These are phyloP conservation scores for Ptychobarbus kaznakovi DNA, from an alignment of 2,797 vertebrate species.

Conservation along the genomic window DNA sequence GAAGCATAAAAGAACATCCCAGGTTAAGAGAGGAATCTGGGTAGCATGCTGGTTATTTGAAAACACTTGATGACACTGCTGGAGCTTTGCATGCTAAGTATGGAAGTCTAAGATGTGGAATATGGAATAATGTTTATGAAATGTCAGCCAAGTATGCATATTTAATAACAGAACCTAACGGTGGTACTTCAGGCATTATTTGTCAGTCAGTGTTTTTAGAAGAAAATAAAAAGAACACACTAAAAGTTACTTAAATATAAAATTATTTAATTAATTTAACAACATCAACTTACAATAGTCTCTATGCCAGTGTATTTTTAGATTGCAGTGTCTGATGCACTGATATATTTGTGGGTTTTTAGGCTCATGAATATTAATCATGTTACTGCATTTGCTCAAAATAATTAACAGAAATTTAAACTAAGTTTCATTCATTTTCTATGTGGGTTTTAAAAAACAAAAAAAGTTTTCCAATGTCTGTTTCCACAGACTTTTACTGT, in stretches of 20 bases:
- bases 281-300: background rate
- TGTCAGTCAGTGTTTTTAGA: no score
- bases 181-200: no score
- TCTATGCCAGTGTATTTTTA: background rate
- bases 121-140: background rate
- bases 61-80: background rate
- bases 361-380: background rate
- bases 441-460: background rate
- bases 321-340: background rate
- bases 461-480: background rate
- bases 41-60: constrained; percentile 17
- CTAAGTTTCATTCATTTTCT: background rate
- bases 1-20: background rate
- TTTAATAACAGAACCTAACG: background rate
- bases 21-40: constrained; percentile 20
- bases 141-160: background rate
- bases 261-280: no score
- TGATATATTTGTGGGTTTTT: background rate
- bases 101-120: background rate
- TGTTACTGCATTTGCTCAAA: background rate
- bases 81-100: constrained; percentile 11
- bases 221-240: no score
- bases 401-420: background rate
- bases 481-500: background rate
- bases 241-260: no score